Percentiles rank a stretch among this genome's conserved stretches.
Evolutionary conservation across 2,113 vertebrate genomes (phyloP).

Genomic region (Rissa tridactyla): DNA sequence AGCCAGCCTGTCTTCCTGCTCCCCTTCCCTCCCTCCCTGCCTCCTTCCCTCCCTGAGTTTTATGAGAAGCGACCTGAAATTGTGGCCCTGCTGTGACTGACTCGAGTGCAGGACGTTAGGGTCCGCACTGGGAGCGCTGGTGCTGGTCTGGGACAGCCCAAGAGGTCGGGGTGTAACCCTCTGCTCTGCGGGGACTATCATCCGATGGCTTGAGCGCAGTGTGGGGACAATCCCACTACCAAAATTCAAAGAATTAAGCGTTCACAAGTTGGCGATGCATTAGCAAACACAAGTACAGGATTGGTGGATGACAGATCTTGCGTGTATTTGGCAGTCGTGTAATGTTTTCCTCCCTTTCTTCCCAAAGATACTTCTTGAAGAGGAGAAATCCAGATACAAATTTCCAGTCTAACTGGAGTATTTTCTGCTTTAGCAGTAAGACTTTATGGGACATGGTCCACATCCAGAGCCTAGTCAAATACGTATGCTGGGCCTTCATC

Average conservation of each 20-base stretch:
- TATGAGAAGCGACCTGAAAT: neutral
- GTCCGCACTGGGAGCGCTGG: neutral
- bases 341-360: neutral
- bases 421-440: neutral
- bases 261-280: neutral
- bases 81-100: neutral
- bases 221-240: neutral
- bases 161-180: neutral
- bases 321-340: neutral
- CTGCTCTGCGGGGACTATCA: neutral
- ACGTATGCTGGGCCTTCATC: neutral
- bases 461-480: neutral
- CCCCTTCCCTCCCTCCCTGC: neutral
- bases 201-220: neutral
- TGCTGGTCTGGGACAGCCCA: neutral
- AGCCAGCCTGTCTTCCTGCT: neutral
- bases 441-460: neutral
- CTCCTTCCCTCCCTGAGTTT: neutral
- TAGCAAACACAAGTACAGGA: neutral
- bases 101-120: neutral
- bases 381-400: neutral
- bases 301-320: neutral
- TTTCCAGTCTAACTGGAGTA: neutral
- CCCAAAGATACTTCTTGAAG: neutral
- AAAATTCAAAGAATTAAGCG: neutral